These are phyloP conservation scores for Tyrophagus putrescentiae DNA, from an alignment of 1,140 invertebrate species.

Conservation along the genomic window DNA sequence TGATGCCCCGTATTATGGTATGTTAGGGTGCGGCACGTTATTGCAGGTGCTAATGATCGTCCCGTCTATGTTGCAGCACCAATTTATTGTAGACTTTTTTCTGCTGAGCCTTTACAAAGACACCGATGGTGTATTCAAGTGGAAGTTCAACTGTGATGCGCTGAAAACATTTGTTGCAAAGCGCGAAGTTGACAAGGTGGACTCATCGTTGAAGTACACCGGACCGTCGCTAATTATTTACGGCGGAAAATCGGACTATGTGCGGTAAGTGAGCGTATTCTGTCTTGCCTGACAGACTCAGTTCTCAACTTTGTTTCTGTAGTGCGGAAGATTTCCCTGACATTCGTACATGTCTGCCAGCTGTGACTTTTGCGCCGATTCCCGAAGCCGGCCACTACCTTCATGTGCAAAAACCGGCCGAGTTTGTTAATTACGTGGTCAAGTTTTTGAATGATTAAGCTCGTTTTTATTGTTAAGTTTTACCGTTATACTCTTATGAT, in stretches of 20 bases:
- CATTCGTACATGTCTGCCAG: slow-evolving; percentile 8
- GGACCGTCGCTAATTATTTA: not conserved
- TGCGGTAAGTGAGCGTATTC: not conserved
- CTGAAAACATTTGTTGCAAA: slow-evolving; percentile 4
- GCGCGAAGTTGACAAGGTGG: not conserved
- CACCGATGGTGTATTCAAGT: not conserved
- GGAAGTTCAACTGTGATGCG: slow-evolving; percentile 1
- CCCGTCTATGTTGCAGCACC: not conserved
- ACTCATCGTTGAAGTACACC: not conserved
- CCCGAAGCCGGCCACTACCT: slow-evolving; percentile 15
- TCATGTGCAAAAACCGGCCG: slow-evolving; percentile 5
- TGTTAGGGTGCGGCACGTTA: not conserved
- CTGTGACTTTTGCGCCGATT: slow-evolving; percentile 2
- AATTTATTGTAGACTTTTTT: slow-evolving; percentile 12
- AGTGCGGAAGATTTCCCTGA: slow-evolving; percentile 5
- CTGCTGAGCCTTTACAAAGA: not conserved
- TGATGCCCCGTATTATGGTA: not conserved
- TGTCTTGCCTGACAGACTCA: not conserved
- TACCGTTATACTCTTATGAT: not conserved
- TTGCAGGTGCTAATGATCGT: not conserved
- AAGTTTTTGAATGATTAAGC: not conserved
- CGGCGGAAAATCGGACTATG: slow-evolving; percentile 6
- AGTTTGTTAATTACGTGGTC: slow-evolving; percentile 4
- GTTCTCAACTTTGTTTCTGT: too few species aligned
- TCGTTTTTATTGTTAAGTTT: not conserved